A percentile compares a stretch with the other conserved stretches of the same genome.
Evolutionary conservation across 2,888 invertebrate species (phyloP).

Genomic region (Papilio protenor): DNA sequence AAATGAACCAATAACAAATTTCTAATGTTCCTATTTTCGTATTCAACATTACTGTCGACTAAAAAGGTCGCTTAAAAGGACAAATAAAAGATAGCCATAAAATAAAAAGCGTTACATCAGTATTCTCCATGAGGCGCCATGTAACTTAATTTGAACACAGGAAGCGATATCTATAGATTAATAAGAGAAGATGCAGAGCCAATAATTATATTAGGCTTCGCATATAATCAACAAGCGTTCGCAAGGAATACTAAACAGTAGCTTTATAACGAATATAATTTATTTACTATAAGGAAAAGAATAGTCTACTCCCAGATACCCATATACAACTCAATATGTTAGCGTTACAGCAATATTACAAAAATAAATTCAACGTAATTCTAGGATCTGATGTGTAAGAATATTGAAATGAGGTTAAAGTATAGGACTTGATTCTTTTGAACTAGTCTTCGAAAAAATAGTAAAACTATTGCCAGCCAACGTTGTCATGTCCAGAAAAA

Average conservation of each 20-base stretch:
- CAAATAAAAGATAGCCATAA: background rate
- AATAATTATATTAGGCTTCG: slow-evolving; percentile 36
- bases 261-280: background rate
- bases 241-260: slow-evolving; percentile 31
- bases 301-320: background rate
- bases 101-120: background rate
- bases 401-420: no score
- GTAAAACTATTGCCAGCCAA: background rate
- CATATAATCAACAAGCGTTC: slow-evolving; percentile 14
- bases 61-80: background rate
- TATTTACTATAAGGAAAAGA: background rate
- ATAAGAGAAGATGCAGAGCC: slow-evolving; percentile 30
- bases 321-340: background rate
- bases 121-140: background rate
- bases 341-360: no score
- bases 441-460: background rate
- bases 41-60: background rate
- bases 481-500: background rate
- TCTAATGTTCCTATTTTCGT: no score
- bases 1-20: background rate
- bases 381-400: background rate
- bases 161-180: slow-evolving; percentile 13
- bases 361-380: background rate
- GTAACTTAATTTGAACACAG: slow-evolving; percentile 12
- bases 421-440: background rate